A percentile compares a stretch with the other conserved stretches of the same genome.
These are phyloP conservation scores for Andrena hattorfiana DNA, from an alignment of 2,888 invertebrate genomes.

Conservation along the genomic window DNA sequence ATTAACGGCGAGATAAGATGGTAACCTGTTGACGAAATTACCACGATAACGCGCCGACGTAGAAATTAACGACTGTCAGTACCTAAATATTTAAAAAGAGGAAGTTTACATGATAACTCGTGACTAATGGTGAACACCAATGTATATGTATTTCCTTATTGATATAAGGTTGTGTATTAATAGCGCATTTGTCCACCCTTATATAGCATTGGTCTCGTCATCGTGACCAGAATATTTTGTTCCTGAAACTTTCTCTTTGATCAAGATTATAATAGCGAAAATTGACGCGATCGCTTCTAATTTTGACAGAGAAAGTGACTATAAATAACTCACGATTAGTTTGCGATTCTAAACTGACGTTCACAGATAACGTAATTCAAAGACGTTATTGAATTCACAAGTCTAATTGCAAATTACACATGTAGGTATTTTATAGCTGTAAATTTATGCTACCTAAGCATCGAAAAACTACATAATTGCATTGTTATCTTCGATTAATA, in stretches of 20 bases:
- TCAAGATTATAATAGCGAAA: background rate
- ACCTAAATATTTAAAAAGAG: background rate
- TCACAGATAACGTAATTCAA: background rate
- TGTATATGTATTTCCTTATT: slow-evolving; percentile 7
- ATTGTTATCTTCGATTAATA: too few species aligned
- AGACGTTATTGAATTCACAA: background rate
- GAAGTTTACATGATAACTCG: background rate
- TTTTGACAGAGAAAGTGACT: background rate
- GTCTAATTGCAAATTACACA: background rate
- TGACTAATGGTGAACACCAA: slow-evolving; percentile 15
- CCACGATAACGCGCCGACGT: background rate
- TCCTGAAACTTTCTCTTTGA: slow-evolving; percentile 34
- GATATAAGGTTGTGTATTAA: background rate
- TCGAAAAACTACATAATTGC: too few species aligned
- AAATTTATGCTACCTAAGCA: too few species aligned
- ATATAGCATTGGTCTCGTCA: slow-evolving; percentile 13
- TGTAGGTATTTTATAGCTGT: too few species aligned
- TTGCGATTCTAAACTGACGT: too few species aligned
- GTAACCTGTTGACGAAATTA: background rate
- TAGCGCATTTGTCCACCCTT: background rate
- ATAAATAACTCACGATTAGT: background rate
- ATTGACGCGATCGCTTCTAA: background rate
- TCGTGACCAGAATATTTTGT: slow-evolving; percentile 24
- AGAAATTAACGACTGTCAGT: slow-evolving; percentile 2
- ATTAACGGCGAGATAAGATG: slow-evolving; percentile 1